phyloP scores from a whole-genome alignment of 2,888 invertebrate species.

The Drosophila pegasa region DNA sequence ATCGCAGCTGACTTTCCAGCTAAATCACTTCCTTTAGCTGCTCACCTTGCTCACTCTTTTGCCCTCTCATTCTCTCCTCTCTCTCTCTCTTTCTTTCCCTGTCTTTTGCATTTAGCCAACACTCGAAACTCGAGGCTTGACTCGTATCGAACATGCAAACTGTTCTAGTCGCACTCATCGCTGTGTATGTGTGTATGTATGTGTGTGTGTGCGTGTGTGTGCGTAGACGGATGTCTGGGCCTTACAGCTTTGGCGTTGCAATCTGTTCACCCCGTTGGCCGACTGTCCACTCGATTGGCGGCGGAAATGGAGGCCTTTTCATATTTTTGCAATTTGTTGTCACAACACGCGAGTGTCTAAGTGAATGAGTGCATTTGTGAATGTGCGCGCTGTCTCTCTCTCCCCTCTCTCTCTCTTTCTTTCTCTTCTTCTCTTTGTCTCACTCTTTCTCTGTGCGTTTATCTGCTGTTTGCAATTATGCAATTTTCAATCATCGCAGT shows the following conservation, averaged over 20 bases:
- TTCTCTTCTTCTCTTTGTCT: conserved; percentile 5
- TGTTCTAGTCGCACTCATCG: conserved; percentile 38
- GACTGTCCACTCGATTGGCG: conserved; percentile 60
- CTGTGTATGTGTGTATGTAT: not conserved
- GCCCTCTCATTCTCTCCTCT: not conserved
- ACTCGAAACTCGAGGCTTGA: conserved; percentile 24
- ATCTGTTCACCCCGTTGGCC: conserved; percentile 17
- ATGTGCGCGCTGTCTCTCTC: conserved; percentile 1
- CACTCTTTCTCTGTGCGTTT: conserved; percentile 27
- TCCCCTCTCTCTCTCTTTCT: conserved; percentile 5
- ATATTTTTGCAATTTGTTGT: conserved; percentile 74
- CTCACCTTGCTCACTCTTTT: not conserved
- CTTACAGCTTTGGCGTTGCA: conserved; percentile 45
- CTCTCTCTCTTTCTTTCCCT: not conserved
- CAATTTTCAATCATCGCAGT: conserved; percentile 79
- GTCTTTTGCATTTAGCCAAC: conserved; percentile 17
- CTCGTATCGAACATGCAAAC: conserved; percentile 24
- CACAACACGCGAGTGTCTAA: conserved; percentile 67
- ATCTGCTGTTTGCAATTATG: conserved; percentile 66
- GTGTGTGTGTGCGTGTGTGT: conserved; percentile 1
- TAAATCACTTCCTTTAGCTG: conserved; percentile 49
- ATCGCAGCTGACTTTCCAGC: conserved; percentile 36
- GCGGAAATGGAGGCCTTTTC: conserved; percentile 72
- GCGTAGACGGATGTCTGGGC: conserved; percentile 49
- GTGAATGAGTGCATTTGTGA: conserved; percentile 37